Evolutionary conservation across 2,797 vertebrate species (phyloP).

Genomic region (Acanthurus leucopareius): DNA sequence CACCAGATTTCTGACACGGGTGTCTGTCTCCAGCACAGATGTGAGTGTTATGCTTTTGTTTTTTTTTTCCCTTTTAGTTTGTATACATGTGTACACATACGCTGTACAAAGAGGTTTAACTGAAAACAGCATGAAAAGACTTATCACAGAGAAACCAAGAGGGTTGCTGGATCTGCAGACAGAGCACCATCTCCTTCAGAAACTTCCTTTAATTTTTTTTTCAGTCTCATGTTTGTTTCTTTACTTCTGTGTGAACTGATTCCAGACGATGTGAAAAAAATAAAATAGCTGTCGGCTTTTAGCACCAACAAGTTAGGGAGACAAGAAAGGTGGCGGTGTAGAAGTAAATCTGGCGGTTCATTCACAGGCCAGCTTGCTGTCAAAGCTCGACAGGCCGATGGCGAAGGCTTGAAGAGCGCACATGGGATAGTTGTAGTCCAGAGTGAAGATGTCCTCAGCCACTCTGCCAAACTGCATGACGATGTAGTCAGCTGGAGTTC

Average conservation of each 20-base stretch:
- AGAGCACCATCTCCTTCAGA: background rate
- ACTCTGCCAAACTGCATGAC: slow-evolving; percentile 99
- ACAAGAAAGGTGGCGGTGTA: background rate
- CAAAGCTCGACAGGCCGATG: slow-evolving; percentile 97
- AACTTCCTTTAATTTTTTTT: background rate
- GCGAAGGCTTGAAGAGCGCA: slow-evolving; percentile 98
- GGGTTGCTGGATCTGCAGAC: too few relatives aligned
- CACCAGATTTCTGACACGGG: slow-evolving; percentile 27
- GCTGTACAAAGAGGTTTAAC: slow-evolving; percentile 26
- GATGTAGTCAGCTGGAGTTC: slow-evolving; percentile 92
- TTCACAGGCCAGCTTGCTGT: slow-evolving; percentile 97
- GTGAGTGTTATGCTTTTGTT: slow-evolving; percentile 4
- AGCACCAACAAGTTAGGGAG: background rate
- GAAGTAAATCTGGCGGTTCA: slow-evolving; percentile 70
- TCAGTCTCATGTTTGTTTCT: background rate
- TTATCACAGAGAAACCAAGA: background rate
- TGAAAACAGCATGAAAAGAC: background rate
- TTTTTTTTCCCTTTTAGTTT: slow-evolving; percentile 48
- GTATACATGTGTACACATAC: slow-evolving; percentile 1
- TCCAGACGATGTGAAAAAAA: background rate
- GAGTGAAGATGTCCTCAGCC: slow-evolving; percentile 95
- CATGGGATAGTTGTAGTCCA: slow-evolving; percentile 98
- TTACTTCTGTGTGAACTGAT: background rate
- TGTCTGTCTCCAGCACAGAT: slow-evolving; percentile 29
- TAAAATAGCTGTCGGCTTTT: background rate